Base-by-base conservation (phyloP, 1,140 invertebrate genomes). In the Drosophila ficusphila region DNA sequence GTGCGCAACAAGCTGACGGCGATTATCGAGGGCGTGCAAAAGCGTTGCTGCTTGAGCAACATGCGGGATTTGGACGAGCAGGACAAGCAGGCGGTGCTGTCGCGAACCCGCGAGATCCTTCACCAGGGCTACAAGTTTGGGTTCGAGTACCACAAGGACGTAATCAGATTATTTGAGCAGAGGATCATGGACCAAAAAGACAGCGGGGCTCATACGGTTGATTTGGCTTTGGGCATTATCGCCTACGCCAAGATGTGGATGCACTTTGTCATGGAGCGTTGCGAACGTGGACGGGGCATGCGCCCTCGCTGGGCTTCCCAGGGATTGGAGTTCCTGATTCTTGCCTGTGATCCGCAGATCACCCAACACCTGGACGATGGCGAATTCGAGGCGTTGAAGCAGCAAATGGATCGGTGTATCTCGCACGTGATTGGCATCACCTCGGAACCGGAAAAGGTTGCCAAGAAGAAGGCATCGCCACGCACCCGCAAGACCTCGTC, bases 71-170 rank as follows among this genome's bases (percentile, higher is more conserved):
- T 93, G 56, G 94, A 94, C 46, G 93, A 94, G 53, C 91, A 91
- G 49, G 94, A 95, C 53, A 92, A 93, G 19, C 73, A 70, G 52
- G 82, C 91, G 12, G 89, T 91, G n/a, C 25, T 91, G 0, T 94
- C 94, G 0, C 92, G 96, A 34, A 95, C 95, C 7, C 92, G 96
- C 0, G 97, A 98, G 89, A 95, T 97, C 27, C 92, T 98, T 34
- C 95, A 97, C 91, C 96, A 97, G 85, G 95, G 96, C 47, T 98
- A 95, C 91, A 96, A 96, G 90, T 96, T 97, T 92, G 96, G 96
- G 1, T 98, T 98, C 92, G 97, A 97, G 94, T 97, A 97, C 86
- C 95, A 97, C 78, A 96, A 95, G 91, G 96, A 97, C 90, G 93
- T 97, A 46, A 94, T 94, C 39, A 93, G 95, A 14, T 91, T 97